Percentiles rank a stretch among this genome's conserved stretches.
phyloP scores from a whole-genome alignment of 2,888 invertebrate species.

The Aporophyla lueneburgensis region DNA sequence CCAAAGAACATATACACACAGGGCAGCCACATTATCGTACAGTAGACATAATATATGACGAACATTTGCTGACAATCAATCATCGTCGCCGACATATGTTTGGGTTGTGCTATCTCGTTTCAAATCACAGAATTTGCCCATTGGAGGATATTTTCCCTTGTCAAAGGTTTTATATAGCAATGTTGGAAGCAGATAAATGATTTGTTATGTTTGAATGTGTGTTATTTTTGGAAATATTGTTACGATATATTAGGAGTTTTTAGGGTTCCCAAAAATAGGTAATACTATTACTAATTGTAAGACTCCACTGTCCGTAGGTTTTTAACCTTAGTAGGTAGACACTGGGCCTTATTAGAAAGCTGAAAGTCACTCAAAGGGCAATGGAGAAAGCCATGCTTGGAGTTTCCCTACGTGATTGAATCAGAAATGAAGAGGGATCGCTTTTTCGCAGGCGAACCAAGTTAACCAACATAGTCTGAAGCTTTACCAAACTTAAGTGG shows the following conservation, averaged over 20 bases:
- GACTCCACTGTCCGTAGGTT: too few species aligned
- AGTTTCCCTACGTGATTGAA: too few species aligned
- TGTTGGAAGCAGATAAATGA: conserved; percentile 39
- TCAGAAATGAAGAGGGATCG: too few species aligned
- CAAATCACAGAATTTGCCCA: conserved; percentile 53
- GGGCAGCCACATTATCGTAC: conserved; percentile 38
- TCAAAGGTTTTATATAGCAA: conserved; percentile 50
- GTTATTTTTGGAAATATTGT: conserved; percentile 41
- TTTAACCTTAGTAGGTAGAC: too few species aligned
- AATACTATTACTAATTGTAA: too few species aligned
- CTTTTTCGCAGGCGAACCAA: too few species aligned
- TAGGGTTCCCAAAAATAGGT: not conserved
- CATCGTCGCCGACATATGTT: conserved; percentile 57
- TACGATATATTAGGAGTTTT: not conserved
- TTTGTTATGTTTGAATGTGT: conserved; percentile 33
- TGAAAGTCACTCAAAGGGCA: too few species aligned
- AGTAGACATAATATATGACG: conserved; percentile 48
- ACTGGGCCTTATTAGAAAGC: too few species aligned
- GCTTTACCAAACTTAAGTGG: too few species aligned
- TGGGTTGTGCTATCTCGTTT: conserved; percentile 44
- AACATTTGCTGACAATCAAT: conserved; percentile 56
- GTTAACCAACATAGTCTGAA: too few species aligned
- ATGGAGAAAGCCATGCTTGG: too few species aligned
- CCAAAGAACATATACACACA: conserved; percentile 36
- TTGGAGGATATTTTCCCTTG: conserved; percentile 52